phyloP scores from a whole-genome alignment of 2,113 vertebrate species.

The Crotalus horridus region DNA sequence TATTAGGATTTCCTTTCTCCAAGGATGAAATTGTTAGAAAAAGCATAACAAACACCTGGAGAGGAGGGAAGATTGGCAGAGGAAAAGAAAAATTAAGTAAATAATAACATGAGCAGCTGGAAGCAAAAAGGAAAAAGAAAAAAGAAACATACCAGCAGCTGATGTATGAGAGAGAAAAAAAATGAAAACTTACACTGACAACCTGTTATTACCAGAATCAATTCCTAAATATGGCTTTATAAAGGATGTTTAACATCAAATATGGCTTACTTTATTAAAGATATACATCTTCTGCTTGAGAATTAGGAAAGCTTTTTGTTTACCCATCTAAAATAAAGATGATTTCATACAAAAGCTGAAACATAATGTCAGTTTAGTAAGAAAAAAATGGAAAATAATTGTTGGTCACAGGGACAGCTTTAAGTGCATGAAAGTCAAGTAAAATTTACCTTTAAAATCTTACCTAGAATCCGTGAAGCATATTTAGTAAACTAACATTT shows the following conservation, averaged over 20 bases:
- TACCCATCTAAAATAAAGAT: slow-evolving; percentile 13
- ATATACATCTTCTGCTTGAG: slow-evolving; percentile 22
- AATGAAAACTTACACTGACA: slow-evolving; percentile 52
- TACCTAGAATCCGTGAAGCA: not conserved
- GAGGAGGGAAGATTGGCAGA: slow-evolving; percentile 37
- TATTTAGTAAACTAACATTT: not conserved
- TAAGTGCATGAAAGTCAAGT: no score
- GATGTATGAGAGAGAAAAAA: slow-evolving; percentile 46
- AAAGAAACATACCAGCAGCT: slow-evolving; percentile 53
- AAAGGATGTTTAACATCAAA: slow-evolving; percentile 56
- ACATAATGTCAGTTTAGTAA: not conserved
- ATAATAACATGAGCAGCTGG: slow-evolving; percentile 64
- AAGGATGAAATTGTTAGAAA: slow-evolving; percentile 28
- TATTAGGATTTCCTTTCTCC: not conserved
- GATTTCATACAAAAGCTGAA: slow-evolving; percentile 3
- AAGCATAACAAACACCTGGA: slow-evolving; percentile 46
- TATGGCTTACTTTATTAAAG: slow-evolving; percentile 45
- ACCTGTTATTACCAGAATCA: slow-evolving; percentile 64
- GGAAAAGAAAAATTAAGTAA: slow-evolving; percentile 61
- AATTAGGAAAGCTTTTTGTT: slow-evolving; percentile 14
- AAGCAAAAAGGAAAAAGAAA: slow-evolving; percentile 48
- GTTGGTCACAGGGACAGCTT: not conserved
- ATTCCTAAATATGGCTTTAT: slow-evolving; percentile 55
- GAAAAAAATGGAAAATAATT: not conserved
- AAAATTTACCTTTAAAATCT: not conserved